Conservation (phyloP, 1,140 invertebrate genomes). For the Pemphigus obesinymphae region DNA sequence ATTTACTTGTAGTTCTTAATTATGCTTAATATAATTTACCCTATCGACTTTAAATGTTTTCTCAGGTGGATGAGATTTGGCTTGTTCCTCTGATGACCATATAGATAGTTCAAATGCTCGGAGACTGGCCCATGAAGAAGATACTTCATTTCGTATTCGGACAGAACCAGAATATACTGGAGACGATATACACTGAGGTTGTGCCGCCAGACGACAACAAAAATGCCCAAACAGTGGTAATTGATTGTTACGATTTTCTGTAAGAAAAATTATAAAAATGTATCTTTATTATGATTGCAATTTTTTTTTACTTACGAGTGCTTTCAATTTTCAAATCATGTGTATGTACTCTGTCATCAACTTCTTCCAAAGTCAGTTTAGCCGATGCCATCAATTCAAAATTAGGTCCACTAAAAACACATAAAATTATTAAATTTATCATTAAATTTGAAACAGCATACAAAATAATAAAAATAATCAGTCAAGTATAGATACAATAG, state of each 20-base stretch:
- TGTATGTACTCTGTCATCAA: constrained; percentile 57
- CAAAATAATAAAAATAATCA: too few species aligned
- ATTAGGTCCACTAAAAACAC: constrained; percentile 59
- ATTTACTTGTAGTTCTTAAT: neutral
- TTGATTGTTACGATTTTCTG: constrained; percentile 56
- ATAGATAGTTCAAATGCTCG: constrained; percentile 24
- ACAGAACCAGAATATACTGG: constrained; percentile 57
- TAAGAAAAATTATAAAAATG: constrained; percentile 40
- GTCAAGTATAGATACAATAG: too few species aligned
- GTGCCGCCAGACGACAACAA: constrained; percentile 65
- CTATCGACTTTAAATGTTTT: constrained; percentile 15
- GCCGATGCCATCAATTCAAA: constrained; percentile 66
- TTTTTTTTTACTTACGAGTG: constrained; percentile 50
- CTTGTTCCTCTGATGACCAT: constrained; percentile 21
- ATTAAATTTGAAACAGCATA: too few species aligned
- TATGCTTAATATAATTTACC: neutral
- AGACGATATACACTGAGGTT: constrained; percentile 60
- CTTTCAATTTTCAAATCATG: constrained; percentile 55
- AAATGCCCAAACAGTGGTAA: constrained; percentile 70
- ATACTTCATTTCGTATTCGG: constrained; percentile 42
- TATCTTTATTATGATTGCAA: neutral
- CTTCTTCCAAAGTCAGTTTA: constrained; percentile 59
- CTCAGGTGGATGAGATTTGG: constrained; percentile 5
- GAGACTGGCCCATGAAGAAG: neutral
- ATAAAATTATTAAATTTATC: neutral